Evolutionary conservation across 2,888 invertebrate species (phyloP).

Genomic region (Litoditis marina): DNA sequence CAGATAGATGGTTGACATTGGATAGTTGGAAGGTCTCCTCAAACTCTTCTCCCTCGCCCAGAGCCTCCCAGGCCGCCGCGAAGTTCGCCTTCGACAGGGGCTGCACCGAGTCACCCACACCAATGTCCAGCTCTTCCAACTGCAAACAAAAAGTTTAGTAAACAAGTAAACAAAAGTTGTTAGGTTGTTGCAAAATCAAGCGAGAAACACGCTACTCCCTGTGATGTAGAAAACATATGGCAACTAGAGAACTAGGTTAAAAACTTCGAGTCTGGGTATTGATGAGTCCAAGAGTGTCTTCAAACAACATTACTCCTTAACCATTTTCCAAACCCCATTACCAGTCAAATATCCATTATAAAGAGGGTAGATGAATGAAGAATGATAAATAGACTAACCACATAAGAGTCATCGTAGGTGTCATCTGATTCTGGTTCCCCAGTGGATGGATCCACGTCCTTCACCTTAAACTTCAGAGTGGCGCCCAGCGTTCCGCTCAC

Average conservation of each 20-base stretch:
- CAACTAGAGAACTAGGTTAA: too few relatives aligned
- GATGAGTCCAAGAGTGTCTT: too few relatives aligned
- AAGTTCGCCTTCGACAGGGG: slow-evolving; percentile 76
- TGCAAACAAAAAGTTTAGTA: slow-evolving; percentile 54
- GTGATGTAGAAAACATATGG: too few relatives aligned
- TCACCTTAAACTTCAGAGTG: slow-evolving; percentile 85
- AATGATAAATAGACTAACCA: slow-evolving; percentile 32
- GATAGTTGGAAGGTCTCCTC: slow-evolving; percentile 89
- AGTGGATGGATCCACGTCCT: slow-evolving; percentile 92
- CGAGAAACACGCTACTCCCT: too few relatives aligned
- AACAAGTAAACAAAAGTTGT: slow-evolving; percentile 7
- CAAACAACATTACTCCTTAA: too few relatives aligned
- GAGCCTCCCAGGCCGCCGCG: slow-evolving; percentile 70
- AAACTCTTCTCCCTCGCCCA: slow-evolving; percentile 70
- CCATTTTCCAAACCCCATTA: too few relatives aligned
- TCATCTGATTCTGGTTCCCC: slow-evolving; percentile 92
- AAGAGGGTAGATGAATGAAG: too few relatives aligned
- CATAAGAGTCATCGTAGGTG: slow-evolving; percentile 89
- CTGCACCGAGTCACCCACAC: slow-evolving; percentile 81
- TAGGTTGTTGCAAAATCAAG: too few relatives aligned
- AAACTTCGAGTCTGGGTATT: too few relatives aligned
- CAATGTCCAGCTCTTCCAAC: slow-evolving; percentile 86
- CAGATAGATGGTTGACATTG: slow-evolving; percentile 72
- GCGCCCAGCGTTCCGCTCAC: slow-evolving; percentile 77
- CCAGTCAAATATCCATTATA: too few relatives aligned